phyloP scores from a whole-genome alignment of 2,888 invertebrate genomes.

The Amphipoea lucens region DNA sequence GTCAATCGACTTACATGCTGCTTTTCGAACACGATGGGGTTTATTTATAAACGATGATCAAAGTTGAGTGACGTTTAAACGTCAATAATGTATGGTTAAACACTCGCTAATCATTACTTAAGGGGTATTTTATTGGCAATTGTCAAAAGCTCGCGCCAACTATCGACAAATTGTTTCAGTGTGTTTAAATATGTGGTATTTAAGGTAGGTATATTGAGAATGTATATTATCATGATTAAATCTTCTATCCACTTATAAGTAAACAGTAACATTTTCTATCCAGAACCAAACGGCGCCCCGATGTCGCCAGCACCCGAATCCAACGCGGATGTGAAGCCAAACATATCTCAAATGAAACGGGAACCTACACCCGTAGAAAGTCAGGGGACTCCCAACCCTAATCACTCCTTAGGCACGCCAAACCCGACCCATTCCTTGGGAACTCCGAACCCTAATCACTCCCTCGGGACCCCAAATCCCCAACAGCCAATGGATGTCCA shows the following conservation, averaged over 20 bases:
- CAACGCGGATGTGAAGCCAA: slow-evolving; percentile 84
- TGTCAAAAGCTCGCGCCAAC: no score
- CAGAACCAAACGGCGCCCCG: slow-evolving; percentile 80
- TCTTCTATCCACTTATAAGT: neutral
- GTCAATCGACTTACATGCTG: neutral
- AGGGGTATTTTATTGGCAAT: no score
- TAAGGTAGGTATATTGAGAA: no score
- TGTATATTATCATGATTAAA: neutral
- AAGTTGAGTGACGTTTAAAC: no score
- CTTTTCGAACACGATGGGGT: neutral
- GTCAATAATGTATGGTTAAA: no score
- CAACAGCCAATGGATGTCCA: slow-evolving; percentile 82
- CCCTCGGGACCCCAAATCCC: slow-evolving; percentile 82
- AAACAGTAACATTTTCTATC: slow-evolving; percentile 26
- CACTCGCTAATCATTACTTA: neutral
- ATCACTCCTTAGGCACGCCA: slow-evolving; percentile 84
- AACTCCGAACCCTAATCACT: slow-evolving; percentile 81
- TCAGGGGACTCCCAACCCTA: slow-evolving; percentile 86
- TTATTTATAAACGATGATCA: no score
- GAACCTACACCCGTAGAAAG: slow-evolving; percentile 85
- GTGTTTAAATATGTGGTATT: no score
- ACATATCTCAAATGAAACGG: slow-evolving; percentile 86
- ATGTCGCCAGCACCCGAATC: slow-evolving; percentile 83
- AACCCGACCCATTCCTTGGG: slow-evolving; percentile 85
- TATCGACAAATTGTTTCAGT: no score